Evolutionary conservation across 2,888 invertebrate species (phyloP).

Genomic region (Capitulum mitella): DNA sequence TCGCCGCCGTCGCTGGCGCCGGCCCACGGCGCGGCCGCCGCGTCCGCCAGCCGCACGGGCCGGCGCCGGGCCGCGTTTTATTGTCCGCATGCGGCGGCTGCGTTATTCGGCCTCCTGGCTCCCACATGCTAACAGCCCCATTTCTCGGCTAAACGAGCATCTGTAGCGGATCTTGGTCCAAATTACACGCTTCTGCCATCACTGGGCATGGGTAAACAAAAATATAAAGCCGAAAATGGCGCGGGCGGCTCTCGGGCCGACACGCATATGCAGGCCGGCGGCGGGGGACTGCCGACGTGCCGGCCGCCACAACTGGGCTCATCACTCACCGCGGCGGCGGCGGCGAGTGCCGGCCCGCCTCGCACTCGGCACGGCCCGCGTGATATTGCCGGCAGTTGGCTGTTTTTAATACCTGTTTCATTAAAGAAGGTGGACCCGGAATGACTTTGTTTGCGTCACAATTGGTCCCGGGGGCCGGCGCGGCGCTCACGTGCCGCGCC

Average conservation of each 20-base stretch:
- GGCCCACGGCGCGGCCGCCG: too few species aligned
- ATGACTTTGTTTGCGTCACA: not conserved
- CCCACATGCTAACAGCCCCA: constrained; percentile 21
- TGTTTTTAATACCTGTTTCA: constrained; percentile 23
- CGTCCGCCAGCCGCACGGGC: too few species aligned
- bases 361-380: not conserved
- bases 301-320: too few species aligned
- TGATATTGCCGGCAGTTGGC: constrained; percentile 11
- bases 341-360: too few species aligned
- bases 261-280: not conserved
- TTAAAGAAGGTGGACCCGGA: constrained; percentile 13
- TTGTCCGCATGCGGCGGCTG: not conserved
- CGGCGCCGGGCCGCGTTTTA: too few species aligned
- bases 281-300: not conserved
- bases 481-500: not conserved
- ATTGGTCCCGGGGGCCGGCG: not conserved
- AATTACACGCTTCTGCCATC: constrained; percentile 22
- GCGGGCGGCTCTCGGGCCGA: not conserved
- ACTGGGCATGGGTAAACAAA: constrained; percentile 17
- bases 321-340: not conserved
- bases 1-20: too few species aligned
- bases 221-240: not conserved
- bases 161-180: not conserved
- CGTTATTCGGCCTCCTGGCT: not conserved
- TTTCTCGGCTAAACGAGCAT: constrained; percentile 17